Evolutionary conservation across 1,140 invertebrate genomes (phyloP).

Genomic region (Manduca sexta): DNA sequence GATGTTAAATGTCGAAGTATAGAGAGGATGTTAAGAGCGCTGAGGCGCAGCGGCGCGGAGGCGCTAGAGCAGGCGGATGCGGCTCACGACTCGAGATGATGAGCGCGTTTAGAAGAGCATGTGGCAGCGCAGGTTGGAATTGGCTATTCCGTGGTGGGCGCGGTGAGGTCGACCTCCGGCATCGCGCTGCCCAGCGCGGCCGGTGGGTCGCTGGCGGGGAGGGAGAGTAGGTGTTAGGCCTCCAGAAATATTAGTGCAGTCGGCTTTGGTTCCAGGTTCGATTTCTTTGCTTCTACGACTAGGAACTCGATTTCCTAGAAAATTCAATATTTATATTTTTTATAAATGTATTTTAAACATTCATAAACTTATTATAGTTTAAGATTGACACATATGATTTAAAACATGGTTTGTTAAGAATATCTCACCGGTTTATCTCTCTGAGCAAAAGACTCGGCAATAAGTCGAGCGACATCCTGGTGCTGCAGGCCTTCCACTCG

Average conservation of each 20-base stretch:
- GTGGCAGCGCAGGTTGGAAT: slow-evolving; percentile 73
- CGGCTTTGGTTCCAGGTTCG: slow-evolving; percentile 90
- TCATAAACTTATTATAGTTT: background rate
- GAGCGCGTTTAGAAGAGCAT: slow-evolving; percentile 66
- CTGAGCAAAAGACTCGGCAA: slow-evolving; percentile 91
- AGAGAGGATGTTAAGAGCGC: no score
- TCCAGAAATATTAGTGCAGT: slow-evolving; percentile 90
- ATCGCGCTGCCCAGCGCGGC: slow-evolving; percentile 76
- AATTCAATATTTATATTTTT: background rate
- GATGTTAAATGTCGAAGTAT: no score
- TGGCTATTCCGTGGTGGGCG: slow-evolving; percentile 73
- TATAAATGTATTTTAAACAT: background rate
- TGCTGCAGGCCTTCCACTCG: slow-evolving; percentile 87
- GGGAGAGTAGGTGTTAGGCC: slow-evolving; percentile 88
- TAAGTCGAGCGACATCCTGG: slow-evolving; percentile 89
- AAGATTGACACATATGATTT: no score
- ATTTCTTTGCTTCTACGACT: slow-evolving; percentile 91
- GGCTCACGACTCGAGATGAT: background rate
- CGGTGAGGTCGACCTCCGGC: slow-evolving; percentile 77
- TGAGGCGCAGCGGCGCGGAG: no score
- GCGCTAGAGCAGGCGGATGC: no score
- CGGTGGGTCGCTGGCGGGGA: slow-evolving; percentile 82
- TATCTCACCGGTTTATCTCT: slow-evolving; percentile 77
- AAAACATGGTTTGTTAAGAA: background rate
- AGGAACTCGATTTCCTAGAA: slow-evolving; percentile 88